These are phyloP conservation scores for Charanyca ferruginea DNA, from an alignment of 2,888 invertebrate species.

Conservation along the genomic window DNA sequence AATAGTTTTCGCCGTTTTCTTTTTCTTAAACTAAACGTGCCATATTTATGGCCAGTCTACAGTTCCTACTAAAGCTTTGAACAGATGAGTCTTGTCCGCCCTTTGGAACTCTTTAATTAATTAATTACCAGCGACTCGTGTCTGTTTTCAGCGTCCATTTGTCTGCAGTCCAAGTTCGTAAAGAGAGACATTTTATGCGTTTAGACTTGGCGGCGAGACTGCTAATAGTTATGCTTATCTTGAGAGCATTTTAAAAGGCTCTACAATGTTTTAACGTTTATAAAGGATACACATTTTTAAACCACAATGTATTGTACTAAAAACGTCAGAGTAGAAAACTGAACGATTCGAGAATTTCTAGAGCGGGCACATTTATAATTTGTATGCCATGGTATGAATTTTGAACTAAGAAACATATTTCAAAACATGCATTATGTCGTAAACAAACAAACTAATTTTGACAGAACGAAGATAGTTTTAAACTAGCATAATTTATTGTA, in stretches of 20 bases:
- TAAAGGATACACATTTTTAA: no score
- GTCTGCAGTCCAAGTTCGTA: slow-evolving; percentile 17
- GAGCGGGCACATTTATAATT: no score
- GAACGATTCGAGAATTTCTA: neutral
- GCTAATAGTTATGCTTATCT: slow-evolving; percentile 19
- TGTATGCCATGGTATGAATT: neutral
- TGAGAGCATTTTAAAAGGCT: slow-evolving; percentile 6
- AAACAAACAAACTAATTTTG: neutral
- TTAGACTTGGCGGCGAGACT: slow-evolving; percentile 13
- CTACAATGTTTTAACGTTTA: neutral
- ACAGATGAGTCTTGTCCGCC: slow-evolving; percentile 7
- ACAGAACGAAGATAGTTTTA: neutral
- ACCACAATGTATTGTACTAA: neutral
- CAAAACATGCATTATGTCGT: neutral
- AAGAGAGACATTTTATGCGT: slow-evolving; percentile 27
- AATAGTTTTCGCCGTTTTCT: no score
- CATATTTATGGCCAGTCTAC: neutral
- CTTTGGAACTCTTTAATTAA: slow-evolving; percentile 34
- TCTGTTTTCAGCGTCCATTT: slow-evolving; percentile 35
- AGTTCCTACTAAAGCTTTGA: slow-evolving; percentile 5
- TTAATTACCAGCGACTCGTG: slow-evolving; percentile 35
- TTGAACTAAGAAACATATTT: neutral
- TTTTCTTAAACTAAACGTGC: neutral
- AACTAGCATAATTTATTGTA: neutral
- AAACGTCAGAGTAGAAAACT: neutral